phyloP scores from a whole-genome alignment of 2,888 invertebrate genomes.

The Leptopilina myrica region DNA sequence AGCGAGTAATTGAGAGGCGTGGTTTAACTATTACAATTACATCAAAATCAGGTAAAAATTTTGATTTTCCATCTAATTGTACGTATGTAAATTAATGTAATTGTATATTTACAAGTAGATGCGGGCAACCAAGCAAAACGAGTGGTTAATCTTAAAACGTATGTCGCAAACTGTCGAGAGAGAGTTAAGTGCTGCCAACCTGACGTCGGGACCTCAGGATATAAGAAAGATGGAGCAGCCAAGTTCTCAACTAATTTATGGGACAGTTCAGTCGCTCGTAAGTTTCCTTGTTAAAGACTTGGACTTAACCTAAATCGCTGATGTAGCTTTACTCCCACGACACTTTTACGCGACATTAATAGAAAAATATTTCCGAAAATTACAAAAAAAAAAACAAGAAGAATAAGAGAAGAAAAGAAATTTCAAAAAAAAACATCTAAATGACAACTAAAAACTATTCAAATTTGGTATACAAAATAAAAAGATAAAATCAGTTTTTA shows the following conservation, averaged over 20 bases:
- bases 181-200: conserved; percentile 52
- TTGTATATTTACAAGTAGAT: conserved; percentile 57
- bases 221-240: conserved; percentile 60
- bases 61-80: too few species aligned
- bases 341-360: background rate
- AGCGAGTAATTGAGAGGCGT: too few species aligned
- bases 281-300: conserved; percentile 60
- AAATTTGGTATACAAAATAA: too few species aligned
- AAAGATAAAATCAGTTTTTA: too few species aligned
- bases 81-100: background rate
- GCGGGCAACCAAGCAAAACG: conserved; percentile 47
- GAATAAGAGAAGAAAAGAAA: too few species aligned
- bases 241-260: conserved; percentile 68
- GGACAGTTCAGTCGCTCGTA: conserved; percentile 55
- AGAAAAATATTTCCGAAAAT: background rate
- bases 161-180: conserved; percentile 50
- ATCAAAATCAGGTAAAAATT: too few species aligned
- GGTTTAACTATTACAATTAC: too few species aligned
- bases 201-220: conserved; percentile 47
- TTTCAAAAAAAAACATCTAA: background rate
- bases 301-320: conserved; percentile 57
- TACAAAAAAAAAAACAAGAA: background rate
- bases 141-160: conserved; percentile 62
- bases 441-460: too few species aligned
- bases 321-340: conserved; percentile 34